Base-by-base conservation (phyloP, 1,140 invertebrate genomes). In the Metaphire vulgaris region DNA sequence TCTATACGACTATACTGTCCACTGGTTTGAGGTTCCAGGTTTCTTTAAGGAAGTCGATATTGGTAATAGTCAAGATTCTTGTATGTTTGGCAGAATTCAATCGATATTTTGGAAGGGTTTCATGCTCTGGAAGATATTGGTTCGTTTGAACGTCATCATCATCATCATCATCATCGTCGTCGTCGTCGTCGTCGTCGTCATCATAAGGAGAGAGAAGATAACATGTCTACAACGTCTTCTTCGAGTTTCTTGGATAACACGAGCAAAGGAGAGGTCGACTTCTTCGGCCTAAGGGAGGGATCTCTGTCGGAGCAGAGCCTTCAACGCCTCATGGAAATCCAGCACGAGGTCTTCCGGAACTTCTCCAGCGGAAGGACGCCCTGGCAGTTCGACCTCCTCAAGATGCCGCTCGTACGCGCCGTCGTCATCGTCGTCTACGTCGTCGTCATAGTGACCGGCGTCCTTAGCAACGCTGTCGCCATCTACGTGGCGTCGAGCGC, bases 391-490 rank as follows among this genome's bases (percentile, higher is more conserved):
- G 76, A 74, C 67, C 16, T 74, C 12, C 68, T 78, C 64, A 32
- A 69, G 12, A 33, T 71, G 12, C 56, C 77, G 16, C 14, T 65
- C 65, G 77, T 76, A 16, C 33, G 72, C 12, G 70, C 41, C 16
- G 78, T 83, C 31, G 80, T 85, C 70, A 81, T 85, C 30, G 79
- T 80, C 29, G 77, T 85, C 67, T 87, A 86, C 79, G 70, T 81
- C 1, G 78, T 84, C 12, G 81, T 87, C 29, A 85, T 87, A 30
- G 65, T 86, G 0, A 72, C 85, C 70, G 85, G 85, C 33, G 81
- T 84, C 72, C 67, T 85, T 1, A 97, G 96, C 1, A 99, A 99
- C 85, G 90, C 92, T 0, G 86, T 98, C 15, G 95, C 99, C 31
- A 81, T 86, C 12, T 83, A 92, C 84, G 94, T 97, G 0, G 95